Percentiles rank a stretch among this genome's conserved stretches.
phyloP scores from a whole-genome alignment of 2,113 vertebrate genomes.

The Poeciliopsis turrubarensis region DNA sequence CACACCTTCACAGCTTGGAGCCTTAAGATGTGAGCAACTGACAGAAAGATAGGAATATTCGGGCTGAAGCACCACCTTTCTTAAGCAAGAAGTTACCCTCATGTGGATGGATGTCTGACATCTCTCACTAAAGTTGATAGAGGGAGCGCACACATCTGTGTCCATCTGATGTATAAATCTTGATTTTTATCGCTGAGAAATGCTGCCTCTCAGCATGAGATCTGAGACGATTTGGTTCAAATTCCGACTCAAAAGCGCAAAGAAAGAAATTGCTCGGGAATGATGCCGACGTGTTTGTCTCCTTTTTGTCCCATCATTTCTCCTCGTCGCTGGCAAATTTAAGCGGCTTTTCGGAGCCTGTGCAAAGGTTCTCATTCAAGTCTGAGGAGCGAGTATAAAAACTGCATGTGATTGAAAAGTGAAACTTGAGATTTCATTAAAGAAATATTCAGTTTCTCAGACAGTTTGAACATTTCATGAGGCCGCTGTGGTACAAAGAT shows the following conservation, averaged over 20 bases:
- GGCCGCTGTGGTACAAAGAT: neutral
- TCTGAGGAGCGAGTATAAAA: neutral
- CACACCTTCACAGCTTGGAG: conserved; percentile 47
- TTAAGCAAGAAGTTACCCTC: conserved; percentile 22
- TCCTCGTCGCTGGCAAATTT: conserved; percentile 33
- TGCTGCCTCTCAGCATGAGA: conserved; percentile 39
- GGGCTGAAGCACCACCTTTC: conserved; percentile 27
- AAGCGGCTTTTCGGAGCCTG: neutral
- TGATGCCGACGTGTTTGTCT: conserved; percentile 5
- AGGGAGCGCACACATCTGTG: conserved; percentile 8
- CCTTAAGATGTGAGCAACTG: conserved; percentile 40
- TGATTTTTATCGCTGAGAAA: conserved; percentile 38
- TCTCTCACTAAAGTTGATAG: conserved; percentile 40
- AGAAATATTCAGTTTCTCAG: neutral
- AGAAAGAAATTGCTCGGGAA: conserved; percentile 2
- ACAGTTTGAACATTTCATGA: too few relatives aligned
- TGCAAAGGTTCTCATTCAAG: neutral
- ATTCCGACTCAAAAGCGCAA: conserved; percentile 16
- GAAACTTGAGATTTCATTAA: neutral
- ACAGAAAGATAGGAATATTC: conserved; percentile 46
- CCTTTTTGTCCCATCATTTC: conserved; percentile 26
- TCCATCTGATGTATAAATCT: conserved; percentile 43
- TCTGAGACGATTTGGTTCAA: conserved; percentile 37
- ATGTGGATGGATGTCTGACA: conserved; percentile 20
- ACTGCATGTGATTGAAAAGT: neutral